Conservation (phyloP, 2,113 vertebrate genomes). For the Alaudala cheleensis region DNA sequence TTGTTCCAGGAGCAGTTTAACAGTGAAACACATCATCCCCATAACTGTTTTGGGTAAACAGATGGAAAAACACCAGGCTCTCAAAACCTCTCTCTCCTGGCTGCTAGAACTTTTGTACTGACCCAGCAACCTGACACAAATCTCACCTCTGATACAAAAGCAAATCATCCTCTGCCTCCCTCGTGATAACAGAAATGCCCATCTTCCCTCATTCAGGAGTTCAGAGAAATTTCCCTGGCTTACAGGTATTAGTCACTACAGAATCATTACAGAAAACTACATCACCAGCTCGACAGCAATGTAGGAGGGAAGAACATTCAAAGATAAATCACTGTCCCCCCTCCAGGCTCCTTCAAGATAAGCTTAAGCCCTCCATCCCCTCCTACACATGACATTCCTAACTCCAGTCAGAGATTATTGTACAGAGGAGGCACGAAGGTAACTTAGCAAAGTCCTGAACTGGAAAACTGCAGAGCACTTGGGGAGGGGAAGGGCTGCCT, state of each 20-base stretch:
- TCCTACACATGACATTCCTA: not conserved
- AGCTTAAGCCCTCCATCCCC: not conserved
- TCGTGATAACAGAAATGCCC: not conserved
- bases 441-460: not conserved
- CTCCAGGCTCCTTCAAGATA: not conserved
- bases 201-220: not conserved
- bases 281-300: not conserved
- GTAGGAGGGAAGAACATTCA: not conserved
- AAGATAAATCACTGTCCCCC: not conserved
- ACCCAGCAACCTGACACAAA: not conserved
- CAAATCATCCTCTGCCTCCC: not conserved
- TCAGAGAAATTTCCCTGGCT: not conserved
- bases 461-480: not conserved
- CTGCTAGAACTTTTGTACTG: not conserved
- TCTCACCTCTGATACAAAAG: not conserved
- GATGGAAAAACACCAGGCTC: not conserved
- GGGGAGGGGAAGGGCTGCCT: not conserved
- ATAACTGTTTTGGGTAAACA: not conserved
- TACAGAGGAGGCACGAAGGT: not conserved
- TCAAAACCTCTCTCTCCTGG: not conserved
- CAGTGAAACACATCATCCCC: not conserved
- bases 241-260: conserved; percentile 16
- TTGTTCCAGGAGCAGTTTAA: not conserved
- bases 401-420: not conserved
- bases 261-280: not conserved